A percentile compares a stretch with the other conserved stretches of the same genome.
Conservation (phyloP, 2,797 vertebrate species). For the Cheirogaleus major region DNA sequence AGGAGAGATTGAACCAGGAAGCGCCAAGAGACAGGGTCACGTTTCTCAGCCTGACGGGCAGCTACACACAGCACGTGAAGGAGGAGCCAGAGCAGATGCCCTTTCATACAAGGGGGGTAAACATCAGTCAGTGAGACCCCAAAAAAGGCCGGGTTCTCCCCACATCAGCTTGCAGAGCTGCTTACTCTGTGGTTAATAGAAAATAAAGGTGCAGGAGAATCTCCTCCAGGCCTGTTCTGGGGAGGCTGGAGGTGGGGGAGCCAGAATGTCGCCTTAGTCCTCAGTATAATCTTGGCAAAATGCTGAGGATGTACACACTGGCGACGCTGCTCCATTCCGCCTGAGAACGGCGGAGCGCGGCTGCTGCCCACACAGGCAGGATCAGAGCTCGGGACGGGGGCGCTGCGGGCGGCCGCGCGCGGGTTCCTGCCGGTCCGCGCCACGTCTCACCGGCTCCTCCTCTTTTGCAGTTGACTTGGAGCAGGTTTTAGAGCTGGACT, state of each 20-base stretch:
- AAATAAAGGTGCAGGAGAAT: too few relatives aligned
- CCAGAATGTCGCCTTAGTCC: not conserved
- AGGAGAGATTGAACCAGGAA: not conserved
- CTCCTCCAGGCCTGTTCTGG: not conserved
- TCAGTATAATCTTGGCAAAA: not conserved
- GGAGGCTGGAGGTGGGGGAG: not conserved
- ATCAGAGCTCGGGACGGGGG: not conserved
- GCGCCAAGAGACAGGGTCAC: not conserved
- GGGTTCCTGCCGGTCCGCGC: not conserved
- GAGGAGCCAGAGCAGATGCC: fast-evolving
- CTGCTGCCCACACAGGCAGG: fast-evolving
- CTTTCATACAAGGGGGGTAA: fast-evolving
- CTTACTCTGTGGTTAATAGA: not conserved
- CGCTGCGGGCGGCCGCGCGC: fast-evolving
- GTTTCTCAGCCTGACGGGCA: not conserved
- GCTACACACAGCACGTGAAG: fast-evolving
- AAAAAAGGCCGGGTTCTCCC: not conserved
- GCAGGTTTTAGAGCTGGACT: conserved; percentile 94
- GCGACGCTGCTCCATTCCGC: too few relatives aligned
- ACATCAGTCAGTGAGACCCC: not conserved
- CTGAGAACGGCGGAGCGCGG: not conserved
- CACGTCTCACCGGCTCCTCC: not conserved
- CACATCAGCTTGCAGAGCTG: not conserved
- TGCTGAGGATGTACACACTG: not conserved
- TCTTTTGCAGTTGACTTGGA: conserved; percentile 91